A percentile compares a stretch with the other conserved stretches of the same genome.
phyloP scores from a whole-genome alignment of 2,113 vertebrate species.

The Aepyceros melampus region DNA sequence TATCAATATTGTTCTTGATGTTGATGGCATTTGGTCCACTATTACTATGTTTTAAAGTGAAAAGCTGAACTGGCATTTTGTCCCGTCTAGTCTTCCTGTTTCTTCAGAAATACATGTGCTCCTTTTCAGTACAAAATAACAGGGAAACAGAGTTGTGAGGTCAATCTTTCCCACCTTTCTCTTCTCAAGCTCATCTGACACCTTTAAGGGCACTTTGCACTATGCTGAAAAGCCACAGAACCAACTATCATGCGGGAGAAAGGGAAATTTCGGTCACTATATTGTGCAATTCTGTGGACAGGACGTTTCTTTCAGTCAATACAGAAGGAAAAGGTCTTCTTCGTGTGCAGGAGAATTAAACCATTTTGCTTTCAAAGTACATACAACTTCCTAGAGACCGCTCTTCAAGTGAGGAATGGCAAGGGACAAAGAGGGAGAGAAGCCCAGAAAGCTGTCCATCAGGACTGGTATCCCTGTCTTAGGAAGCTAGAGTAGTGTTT shows the following conservation, averaged over 20 bases:
- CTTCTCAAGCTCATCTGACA: background rate
- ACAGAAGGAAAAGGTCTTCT: background rate
- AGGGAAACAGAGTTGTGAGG: background rate
- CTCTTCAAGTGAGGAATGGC: background rate
- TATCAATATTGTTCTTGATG: background rate
- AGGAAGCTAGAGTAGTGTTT: background rate
- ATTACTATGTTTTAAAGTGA: background rate
- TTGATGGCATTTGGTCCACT: background rate
- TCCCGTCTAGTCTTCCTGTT: background rate
- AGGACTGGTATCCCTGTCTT: background rate
- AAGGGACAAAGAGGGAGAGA: background rate
- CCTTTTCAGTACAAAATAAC: background rate
- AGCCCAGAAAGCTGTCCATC: background rate
- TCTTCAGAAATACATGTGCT: background rate
- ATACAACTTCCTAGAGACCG: background rate
- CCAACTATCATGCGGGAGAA: slow-evolving; percentile 6
- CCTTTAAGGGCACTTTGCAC: background rate
- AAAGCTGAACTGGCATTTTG: background rate
- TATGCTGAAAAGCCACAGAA: slow-evolving; percentile 12
- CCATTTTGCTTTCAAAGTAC: background rate
- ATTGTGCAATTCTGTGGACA: background rate
- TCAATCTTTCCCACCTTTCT: background rate
- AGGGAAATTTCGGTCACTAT: background rate
- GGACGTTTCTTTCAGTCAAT: background rate
- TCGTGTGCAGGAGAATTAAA: background rate